These are phyloP conservation scores for Lepidostoma basale DNA, from an alignment of 1,140 invertebrate species.

Conservation along the genomic window DNA sequence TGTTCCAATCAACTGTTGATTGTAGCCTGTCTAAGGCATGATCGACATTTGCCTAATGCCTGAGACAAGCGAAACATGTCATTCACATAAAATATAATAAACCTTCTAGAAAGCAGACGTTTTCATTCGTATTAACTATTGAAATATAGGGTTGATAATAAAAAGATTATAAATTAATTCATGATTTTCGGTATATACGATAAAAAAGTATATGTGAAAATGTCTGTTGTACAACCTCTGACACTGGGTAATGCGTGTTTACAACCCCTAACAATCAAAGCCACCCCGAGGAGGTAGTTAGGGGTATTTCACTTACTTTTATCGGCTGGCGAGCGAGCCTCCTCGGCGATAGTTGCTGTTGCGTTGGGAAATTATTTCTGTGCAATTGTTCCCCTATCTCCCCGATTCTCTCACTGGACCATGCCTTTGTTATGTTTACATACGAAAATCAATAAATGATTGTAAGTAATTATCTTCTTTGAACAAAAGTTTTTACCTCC, in stretches of 20 bases:
- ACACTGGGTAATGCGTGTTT: constrained; percentile 28
- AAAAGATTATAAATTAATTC: too few relatives aligned
- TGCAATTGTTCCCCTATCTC: constrained; percentile 6
- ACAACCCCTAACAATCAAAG: constrained; percentile 36
- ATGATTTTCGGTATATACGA: too few relatives aligned
- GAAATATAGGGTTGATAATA: too few relatives aligned
- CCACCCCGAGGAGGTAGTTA: constrained; percentile 23
- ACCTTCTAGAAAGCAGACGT: too few relatives aligned
- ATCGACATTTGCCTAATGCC: too few relatives aligned
- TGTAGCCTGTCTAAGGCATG: too few relatives aligned
- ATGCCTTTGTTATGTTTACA: background rate
- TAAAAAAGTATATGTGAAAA: background rate
- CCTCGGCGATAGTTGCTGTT: constrained; percentile 13
- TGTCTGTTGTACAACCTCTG: constrained; percentile 12
- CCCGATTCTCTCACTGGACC: background rate
- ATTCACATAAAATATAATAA: too few relatives aligned
- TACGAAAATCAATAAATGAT: background rate
- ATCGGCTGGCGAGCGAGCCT: constrained; percentile 36
- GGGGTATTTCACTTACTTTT: constrained; percentile 46
- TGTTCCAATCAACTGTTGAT: too few relatives aligned
- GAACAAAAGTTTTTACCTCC: too few relatives aligned
- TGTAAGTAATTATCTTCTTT: background rate
- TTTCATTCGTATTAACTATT: too few relatives aligned
- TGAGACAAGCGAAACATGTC: too few relatives aligned
- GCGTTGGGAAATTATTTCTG: constrained; percentile 36